Base-by-base conservation (phyloP, 2,888 invertebrate genomes). In the Mesorhabditis sp. region DNA sequence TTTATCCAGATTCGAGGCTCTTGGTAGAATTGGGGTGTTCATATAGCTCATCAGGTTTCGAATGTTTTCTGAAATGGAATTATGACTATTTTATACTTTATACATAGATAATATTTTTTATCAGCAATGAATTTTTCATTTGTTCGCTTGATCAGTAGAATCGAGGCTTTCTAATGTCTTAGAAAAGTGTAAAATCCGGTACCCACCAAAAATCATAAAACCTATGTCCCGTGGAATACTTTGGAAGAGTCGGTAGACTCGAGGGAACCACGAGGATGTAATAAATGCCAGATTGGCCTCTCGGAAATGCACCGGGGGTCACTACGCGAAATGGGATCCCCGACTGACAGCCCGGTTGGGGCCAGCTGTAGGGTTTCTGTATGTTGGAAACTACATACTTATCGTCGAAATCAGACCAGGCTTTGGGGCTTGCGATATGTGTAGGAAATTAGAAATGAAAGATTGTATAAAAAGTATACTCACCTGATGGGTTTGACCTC, bases 1-100 rank as follows among this genome's bases (percentile, higher is more conserved):
- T 62, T 67, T 70, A 28, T 41, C 28, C 42, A 70, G 7, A 67
- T 66, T 43, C 67, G 67, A 43, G 67, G 67, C 28, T 50, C 58
- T 50, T 50, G 7, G 7, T 10, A 50, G 7, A 10, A 50, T 50
- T n/a, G 58, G 58, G 7, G 58, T 13, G 58, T 50, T 50, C 58
- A 50, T 50, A n/a, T 50, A 50, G 58, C 58, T 50, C 58, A 50
- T 13, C 7, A 13, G n/a, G 58, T n/a, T n/a, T 10, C 58, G 58
- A 50, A 50, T 50, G 58, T 50, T 50, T 50, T 50, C 58, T 50
- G 58, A n/a, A 50, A 50, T 50, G n/a, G 28, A 50, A 50, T 10
- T 50, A 50, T 50, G 58, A 50, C 10, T 50, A 13, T 50, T 13
- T n/a, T 50, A 13, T 13, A 50, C 1, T 10, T 50, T 2, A n/a